Evolutionary conservation across 2,888 invertebrate genomes (phyloP).

Genomic region (Drosophila greeni): DNA sequence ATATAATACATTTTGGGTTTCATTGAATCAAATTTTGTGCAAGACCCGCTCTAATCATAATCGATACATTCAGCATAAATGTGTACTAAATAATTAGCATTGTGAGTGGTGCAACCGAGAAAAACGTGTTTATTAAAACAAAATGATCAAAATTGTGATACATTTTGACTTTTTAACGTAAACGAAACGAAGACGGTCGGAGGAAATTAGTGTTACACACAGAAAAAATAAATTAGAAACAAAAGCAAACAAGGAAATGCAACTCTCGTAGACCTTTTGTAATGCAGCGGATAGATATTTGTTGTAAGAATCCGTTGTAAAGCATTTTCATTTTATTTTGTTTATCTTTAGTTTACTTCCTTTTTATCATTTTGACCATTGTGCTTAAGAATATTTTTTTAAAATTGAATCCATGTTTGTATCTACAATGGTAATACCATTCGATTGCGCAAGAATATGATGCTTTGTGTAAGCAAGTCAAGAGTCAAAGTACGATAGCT

Average conservation of each 20-base stretch:
- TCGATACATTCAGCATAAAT: conserved; percentile 44
- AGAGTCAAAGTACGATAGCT: conserved; percentile 45
- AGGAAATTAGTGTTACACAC: conserved; percentile 32
- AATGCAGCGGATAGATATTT: conserved; percentile 60
- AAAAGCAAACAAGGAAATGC: background rate
- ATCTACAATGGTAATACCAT: conserved; percentile 23
- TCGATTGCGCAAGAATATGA: conserved; percentile 11
- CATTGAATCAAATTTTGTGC: conserved; percentile 52
- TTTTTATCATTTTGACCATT: conserved; percentile 17
- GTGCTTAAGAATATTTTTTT: conserved; percentile 26
- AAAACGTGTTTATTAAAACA: conserved; percentile 28
- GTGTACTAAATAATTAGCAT: conserved; percentile 36
- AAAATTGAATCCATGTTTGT: conserved; percentile 38
- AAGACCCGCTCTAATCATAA: conserved; percentile 35
- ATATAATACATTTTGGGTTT: conserved; percentile 45
- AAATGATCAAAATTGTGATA: conserved; percentile 69
- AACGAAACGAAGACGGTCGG: conserved; percentile 39
- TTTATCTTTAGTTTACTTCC: conserved; percentile 23
- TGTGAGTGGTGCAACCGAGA: conserved; percentile 27
- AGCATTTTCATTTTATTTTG: conserved; percentile 24
- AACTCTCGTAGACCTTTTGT: conserved; percentile 23
- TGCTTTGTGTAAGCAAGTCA: conserved; percentile 20
- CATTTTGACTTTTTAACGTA: conserved; percentile 60
- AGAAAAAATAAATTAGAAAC: conserved; percentile 28
- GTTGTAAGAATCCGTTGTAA: conserved; percentile 57